These are phyloP conservation scores for Cataglyphis hispanica DNA, from an alignment of 1,140 invertebrate genomes.

Conservation along the genomic window DNA sequence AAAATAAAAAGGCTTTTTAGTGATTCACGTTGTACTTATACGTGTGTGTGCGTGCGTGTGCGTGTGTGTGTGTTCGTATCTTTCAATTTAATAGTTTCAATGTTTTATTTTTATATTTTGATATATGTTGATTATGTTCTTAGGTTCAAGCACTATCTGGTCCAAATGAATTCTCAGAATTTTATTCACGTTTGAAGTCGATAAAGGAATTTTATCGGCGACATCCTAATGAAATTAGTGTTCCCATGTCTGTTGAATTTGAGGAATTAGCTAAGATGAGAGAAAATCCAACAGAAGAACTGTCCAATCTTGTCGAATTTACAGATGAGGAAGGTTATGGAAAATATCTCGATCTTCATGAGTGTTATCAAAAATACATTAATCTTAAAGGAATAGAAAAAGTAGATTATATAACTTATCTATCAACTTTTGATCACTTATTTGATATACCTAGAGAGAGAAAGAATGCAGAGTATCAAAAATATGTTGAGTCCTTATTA, in stretches of 20 bases:
- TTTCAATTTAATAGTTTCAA: neutral
- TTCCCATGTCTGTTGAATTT: slow-evolving; percentile 99
- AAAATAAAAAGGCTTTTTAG: too few relatives aligned
- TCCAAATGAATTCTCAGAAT: slow-evolving; percentile 99
- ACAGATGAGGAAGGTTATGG: slow-evolving; percentile 99
- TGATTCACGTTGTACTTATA: too few relatives aligned
- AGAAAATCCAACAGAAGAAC: slow-evolving; percentile 95
- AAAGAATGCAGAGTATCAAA: slow-evolving; percentile 97
- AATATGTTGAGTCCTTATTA: slow-evolving; percentile 94
- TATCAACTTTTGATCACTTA: slow-evolving; percentile 97
- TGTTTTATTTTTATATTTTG: neutral
- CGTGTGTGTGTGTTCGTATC: neutral
- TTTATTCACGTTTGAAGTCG: slow-evolving; percentile 96
- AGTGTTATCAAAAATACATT: slow-evolving; percentile 98
- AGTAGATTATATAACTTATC: slow-evolving; percentile 98
- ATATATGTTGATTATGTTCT: slow-evolving; percentile 4
- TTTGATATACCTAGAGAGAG: slow-evolving; percentile 98
- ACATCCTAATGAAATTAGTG: slow-evolving; percentile 98
- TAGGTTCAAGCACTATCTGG: slow-evolving; percentile 94
- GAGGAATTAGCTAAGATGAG: slow-evolving; percentile 96
- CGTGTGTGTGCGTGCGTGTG: neutral
- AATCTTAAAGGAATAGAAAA: slow-evolving; percentile 99
- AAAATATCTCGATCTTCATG: slow-evolving; percentile 99
- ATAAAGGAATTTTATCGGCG: slow-evolving; percentile 98
- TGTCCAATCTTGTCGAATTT: slow-evolving; percentile 95